These are phyloP conservation scores for Drosophila repleta DNA, from an alignment of 1,140 invertebrate genomes.

Conservation along the genomic window DNA sequence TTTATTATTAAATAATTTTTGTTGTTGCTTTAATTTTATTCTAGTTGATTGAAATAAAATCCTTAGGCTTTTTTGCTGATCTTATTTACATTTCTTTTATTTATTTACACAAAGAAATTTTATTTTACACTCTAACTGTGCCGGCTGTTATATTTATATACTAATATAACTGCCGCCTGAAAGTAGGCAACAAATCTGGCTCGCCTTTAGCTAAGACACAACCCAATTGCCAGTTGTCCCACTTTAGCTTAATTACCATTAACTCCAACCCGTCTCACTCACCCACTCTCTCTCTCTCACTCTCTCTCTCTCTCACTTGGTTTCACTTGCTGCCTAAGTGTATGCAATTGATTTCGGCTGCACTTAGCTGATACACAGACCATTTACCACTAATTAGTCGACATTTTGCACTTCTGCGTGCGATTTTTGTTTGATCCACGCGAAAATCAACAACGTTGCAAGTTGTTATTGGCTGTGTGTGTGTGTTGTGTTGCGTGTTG, in stretches of 20 bases:
- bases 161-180: neutral
- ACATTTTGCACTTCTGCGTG: slow-evolving; percentile 38
- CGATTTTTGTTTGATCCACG: slow-evolving; percentile 49
- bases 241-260: slow-evolving; percentile 47
- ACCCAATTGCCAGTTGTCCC: slow-evolving; percentile 67
- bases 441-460: slow-evolving; percentile 50
- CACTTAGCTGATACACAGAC: slow-evolving; percentile 28
- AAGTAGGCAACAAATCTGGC: too few species aligned
- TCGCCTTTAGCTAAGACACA: too few species aligned
- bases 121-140: too few species aligned
- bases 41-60: too few species aligned
- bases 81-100: too few species aligned
- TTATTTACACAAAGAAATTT: too few species aligned
- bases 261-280: neutral
- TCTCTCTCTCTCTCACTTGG: neutral
- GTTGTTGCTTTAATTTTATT: too few species aligned
- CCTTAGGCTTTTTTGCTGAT: too few species aligned
- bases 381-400: slow-evolving; percentile 36
- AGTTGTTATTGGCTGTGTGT: neutral
- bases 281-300: neutral
- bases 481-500: slow-evolving; percentile 26
- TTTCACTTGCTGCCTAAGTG: slow-evolving; percentile 11
- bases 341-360: slow-evolving; percentile 17
- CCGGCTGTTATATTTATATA: too few species aligned
- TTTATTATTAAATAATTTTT: too few species aligned